Conservation (phyloP, 2,888 invertebrate genomes). For the Platynereis dumerilii region DNA sequence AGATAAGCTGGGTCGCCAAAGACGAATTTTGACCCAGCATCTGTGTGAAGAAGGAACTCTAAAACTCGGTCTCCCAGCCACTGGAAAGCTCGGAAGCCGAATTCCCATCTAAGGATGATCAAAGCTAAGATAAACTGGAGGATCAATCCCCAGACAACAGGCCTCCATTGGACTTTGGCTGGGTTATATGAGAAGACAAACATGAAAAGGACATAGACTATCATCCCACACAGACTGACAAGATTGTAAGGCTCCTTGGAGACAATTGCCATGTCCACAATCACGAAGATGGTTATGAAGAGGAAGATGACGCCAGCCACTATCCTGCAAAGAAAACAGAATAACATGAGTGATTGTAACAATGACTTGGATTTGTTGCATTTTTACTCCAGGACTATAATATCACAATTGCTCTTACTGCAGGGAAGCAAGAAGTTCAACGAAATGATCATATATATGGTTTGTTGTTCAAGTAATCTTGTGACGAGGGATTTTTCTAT, state of each 20-base stretch:
- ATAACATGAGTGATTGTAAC: no score
- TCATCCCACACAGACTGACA: constrained; percentile 48
- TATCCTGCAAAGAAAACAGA: constrained; percentile 26
- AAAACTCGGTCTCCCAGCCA: constrained; percentile 77
- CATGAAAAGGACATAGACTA: constrained; percentile 45
- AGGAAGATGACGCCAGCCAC: constrained; percentile 5
- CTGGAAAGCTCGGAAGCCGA: constrained; percentile 70
- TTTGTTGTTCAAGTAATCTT: no score
- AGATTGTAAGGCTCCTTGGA: constrained; percentile 47
- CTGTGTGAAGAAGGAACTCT: constrained; percentile 80
- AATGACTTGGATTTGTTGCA: no score
- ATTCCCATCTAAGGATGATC: constrained; percentile 35
- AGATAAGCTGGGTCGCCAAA: constrained; percentile 67
- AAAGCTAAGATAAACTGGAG: constrained; percentile 77
- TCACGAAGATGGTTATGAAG: constrained; percentile 34
- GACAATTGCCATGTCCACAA: constrained; percentile 46
- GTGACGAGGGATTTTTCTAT: no score
- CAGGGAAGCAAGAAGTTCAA: no score
- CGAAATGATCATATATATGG: no score
- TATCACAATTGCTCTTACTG: no score
- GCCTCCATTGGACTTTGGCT: constrained; percentile 69
- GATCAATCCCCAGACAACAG: constrained; percentile 79
- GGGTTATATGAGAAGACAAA: constrained; percentile 53
- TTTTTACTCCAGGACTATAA: no score
- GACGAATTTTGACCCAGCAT: constrained; percentile 83